phyloP scores from a whole-genome alignment of 2,113 vertebrate genomes.

The Terrapene triunguis region DNA sequence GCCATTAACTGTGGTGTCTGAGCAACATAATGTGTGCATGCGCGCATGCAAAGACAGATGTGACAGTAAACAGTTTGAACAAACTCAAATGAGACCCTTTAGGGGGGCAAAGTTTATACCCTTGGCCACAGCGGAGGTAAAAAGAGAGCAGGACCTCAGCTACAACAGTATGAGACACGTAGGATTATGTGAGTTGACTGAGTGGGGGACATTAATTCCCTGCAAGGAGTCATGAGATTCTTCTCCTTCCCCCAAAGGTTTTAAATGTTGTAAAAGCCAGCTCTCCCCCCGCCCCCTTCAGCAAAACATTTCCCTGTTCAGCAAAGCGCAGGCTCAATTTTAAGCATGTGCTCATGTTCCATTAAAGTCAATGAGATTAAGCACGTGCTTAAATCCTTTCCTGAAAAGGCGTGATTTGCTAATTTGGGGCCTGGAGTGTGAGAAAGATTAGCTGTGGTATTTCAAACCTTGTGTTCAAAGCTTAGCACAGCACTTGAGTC shows the following conservation, averaged over 20 bases:
- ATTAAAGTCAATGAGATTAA: neutral
- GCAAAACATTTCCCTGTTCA: neutral
- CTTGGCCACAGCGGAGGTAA: neutral
- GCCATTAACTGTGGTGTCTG: neutral
- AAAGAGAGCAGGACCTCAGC: neutral
- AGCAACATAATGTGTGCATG: fast-evolving
- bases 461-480: conserved; percentile 17
- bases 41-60: neutral
- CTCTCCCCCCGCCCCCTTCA: neutral
- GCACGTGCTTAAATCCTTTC: neutral
- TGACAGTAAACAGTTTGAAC: neutral
- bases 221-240: neutral
- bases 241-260: neutral
- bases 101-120: neutral
- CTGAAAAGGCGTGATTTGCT: conserved; percentile 8
- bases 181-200: neutral
- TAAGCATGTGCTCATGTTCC: neutral
- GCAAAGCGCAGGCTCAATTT: neutral
- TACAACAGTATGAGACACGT: neutral
- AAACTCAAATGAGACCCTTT: neutral
- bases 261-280: neutral
- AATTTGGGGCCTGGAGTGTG: conserved; percentile 3
- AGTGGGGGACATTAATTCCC: neutral
- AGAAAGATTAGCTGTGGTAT: conserved; percentile 24
- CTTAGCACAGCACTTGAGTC: neutral